Percentiles rank a stretch among this genome's conserved stretches.
phyloP scores from a whole-genome alignment of 2,888 invertebrate species.

The Caenorhabditis sp. region DNA sequence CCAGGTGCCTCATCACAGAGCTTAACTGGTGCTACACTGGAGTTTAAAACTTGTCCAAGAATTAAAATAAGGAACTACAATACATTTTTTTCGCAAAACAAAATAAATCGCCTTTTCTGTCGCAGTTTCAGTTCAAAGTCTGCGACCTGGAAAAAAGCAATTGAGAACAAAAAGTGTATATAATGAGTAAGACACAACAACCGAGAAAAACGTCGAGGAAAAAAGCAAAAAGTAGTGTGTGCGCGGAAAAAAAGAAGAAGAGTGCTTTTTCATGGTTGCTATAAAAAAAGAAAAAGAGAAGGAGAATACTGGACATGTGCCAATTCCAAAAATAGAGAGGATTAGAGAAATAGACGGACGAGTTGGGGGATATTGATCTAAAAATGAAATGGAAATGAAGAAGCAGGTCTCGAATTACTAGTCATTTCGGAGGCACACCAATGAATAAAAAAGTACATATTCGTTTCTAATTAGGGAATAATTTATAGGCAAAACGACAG shows the following conservation, averaged over 20 bases:
- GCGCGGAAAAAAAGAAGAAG: conserved; percentile 12
- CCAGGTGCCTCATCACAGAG: too few species aligned
- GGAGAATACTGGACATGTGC: conserved; percentile 13
- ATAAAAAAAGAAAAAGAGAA: conserved; percentile 5
- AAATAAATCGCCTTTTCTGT: too few species aligned
- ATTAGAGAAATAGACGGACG: conserved; percentile 11
- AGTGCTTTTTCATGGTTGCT: conserved; percentile 4
- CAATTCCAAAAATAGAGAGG: conserved; percentile 9
- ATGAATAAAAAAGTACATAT: too few species aligned
- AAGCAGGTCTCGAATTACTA: background rate
- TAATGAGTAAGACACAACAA: conserved; percentile 6
- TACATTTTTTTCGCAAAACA: too few species aligned
- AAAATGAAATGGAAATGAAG: background rate
- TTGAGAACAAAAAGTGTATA: background rate
- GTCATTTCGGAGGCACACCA: too few species aligned
- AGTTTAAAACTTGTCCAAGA: too few species aligned
- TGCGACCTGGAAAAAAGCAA: too few species aligned
- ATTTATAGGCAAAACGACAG: background rate
- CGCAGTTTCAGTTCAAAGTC: too few species aligned
- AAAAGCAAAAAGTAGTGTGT: conserved; percentile 12
- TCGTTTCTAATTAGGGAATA: background rate
- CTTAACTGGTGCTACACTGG: too few species aligned
- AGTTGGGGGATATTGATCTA: conserved; percentile 7
- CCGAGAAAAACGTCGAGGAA: background rate
- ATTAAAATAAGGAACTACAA: too few species aligned